Percentiles rank a stretch among this genome's conserved stretches.
These are phyloP conservation scores for Diachrysia chrysitis DNA, from an alignment of 2,888 invertebrate genomes.

Conservation along the genomic window DNA sequence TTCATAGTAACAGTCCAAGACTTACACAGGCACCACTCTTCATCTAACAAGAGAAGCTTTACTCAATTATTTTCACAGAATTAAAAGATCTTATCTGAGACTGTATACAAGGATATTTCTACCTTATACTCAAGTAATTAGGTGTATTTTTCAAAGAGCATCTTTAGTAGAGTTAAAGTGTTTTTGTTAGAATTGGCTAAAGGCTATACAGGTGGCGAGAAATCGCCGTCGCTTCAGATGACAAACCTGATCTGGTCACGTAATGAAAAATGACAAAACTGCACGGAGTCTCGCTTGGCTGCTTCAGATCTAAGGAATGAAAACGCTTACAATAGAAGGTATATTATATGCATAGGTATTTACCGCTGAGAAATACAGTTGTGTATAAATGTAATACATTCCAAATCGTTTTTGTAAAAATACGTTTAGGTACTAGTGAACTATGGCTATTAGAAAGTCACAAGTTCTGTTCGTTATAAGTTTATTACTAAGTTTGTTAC, in stretches of 20 bases:
- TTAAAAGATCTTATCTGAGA: constrained; percentile 42
- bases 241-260: constrained; percentile 91
- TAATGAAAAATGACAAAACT: constrained; percentile 91
- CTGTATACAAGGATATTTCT: constrained; percentile 16
- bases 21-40: constrained; percentile 78
- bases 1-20: constrained; percentile 80
- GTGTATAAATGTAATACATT: background rate
- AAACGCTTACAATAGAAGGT: constrained; percentile 35
- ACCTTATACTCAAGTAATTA: constrained; percentile 17
- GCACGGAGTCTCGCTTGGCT: constrained; percentile 66
- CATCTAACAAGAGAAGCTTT: constrained; percentile 80
- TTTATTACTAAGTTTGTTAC: constrained; percentile 13
- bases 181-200: constrained; percentile 59
- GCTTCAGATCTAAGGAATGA: constrained; percentile 66
- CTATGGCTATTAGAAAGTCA: constrained; percentile 5
- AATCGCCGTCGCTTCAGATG: constrained; percentile 78
- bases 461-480: constrained; percentile 4
- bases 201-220: constrained; percentile 70
- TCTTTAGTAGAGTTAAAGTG: constrained; percentile 11
- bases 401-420: no score
- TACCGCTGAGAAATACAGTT: background rate
- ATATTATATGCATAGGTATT: constrained; percentile 7
- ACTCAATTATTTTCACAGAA: constrained; percentile 59
- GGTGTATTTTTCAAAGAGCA: constrained; percentile 40
- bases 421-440: background rate